Conservation (phyloP, 2,113 vertebrate species). For the Nipponia nippon region DNA sequence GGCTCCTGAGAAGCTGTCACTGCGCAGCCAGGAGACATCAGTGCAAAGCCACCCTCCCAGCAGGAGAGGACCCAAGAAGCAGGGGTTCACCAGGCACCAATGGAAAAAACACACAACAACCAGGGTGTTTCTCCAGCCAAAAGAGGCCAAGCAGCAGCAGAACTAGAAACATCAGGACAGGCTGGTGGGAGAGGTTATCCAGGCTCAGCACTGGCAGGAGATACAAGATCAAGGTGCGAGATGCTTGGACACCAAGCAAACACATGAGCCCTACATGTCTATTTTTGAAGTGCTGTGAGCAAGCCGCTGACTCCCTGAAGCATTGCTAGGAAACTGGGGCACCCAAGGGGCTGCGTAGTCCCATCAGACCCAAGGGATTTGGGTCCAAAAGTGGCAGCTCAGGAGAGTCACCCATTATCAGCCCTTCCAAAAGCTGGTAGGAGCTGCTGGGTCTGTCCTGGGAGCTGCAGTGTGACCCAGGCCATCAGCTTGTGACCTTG, state of each 20-base stretch:
- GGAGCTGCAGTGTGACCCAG: neutral
- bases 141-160: neutral
- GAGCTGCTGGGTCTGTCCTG: neutral
- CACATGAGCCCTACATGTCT: neutral
- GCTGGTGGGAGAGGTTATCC: neutral
- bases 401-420: neutral
- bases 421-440: neutral
- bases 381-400: neutral
- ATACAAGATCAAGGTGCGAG: neutral
- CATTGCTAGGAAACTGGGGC: neutral
- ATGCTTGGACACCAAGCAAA: neutral
- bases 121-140: neutral
- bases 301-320: neutral
- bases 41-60: neutral
- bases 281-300: neutral
- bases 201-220: neutral
- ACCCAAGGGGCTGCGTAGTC: neutral
- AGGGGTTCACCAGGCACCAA: too few relatives aligned
- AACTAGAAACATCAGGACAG: neutral
- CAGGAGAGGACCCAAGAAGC: neutral
- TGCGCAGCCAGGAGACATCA: neutral
- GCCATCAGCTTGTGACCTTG: neutral
- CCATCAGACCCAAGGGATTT: neutral
- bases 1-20: neutral
- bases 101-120: neutral